Evolutionary conservation across 2,797 vertebrate species (phyloP).

Genomic region (Hemibagrus guttatus): DNA sequence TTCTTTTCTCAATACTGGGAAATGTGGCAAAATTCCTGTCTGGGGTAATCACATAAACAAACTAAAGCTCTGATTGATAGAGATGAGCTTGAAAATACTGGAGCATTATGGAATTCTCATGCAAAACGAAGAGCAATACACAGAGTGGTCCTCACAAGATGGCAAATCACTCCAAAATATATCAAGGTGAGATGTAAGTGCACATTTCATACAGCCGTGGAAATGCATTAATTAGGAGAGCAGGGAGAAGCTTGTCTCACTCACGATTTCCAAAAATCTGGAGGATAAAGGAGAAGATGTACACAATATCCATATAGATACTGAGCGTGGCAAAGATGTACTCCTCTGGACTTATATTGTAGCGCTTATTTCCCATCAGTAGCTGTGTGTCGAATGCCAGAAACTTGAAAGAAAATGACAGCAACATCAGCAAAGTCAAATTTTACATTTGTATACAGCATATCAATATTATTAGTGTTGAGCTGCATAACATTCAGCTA

Average conservation of each 20-base stretch:
- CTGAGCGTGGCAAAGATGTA: slow-evolving; percentile 92
- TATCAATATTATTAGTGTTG: neutral
- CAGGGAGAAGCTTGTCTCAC: slow-evolving; percentile 43
- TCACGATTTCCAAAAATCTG: slow-evolving; percentile 86
- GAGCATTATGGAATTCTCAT: neutral
- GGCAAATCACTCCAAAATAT: neutral
- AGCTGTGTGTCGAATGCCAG: slow-evolving; percentile 93
- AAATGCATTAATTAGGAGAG: slow-evolving; percentile 7
- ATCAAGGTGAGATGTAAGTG: neutral
- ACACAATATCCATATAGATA: slow-evolving; percentile 91
- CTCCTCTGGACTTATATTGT: slow-evolving; percentile 88
- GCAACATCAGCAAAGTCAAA: neutral
- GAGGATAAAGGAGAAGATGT: slow-evolving; percentile 93
- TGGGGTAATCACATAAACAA: neutral
- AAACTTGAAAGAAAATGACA: slow-evolving; percentile 74
- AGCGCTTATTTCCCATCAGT: slow-evolving; percentile 88
- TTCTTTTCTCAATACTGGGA: neutral
- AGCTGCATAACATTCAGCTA: neutral
- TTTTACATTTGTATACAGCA: neutral
- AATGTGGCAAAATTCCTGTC: neutral
- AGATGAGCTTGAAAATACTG: neutral
- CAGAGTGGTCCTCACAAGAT: neutral
- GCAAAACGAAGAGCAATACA: neutral
- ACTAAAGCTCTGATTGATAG: neutral
- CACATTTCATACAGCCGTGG: neutral